Base-by-base conservation (phyloP, 2,888 invertebrate species). In the Lymantria dispar region DNA sequence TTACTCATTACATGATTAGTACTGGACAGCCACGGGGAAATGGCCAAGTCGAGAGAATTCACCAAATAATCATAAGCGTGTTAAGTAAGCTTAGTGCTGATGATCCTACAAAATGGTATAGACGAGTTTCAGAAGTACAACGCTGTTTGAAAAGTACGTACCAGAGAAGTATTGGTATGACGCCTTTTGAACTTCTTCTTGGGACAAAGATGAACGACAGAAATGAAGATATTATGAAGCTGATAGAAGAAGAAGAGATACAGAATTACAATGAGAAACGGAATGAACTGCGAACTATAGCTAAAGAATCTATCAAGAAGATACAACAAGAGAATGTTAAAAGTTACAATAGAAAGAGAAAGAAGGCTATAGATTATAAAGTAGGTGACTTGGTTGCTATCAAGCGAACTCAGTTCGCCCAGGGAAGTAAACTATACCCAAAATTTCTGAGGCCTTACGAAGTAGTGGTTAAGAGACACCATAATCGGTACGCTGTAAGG, bases 141-240 rank as follows among this genome's bases (percentile, higher is more conserved):
- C 22, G 48, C 0, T 41, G 22, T 7, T 1, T 70, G 0, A 68
- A 68, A 42, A 42, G 56, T 0, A 69, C 67, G 0, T 62, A 46
- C 13, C 62, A 66, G 45, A 38, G 66, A 43, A 62, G 60, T 10
- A 58, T 67, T 3, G 40, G 48, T 8, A 60, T 52, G 40, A 58
- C 56, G 0, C 58, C 58, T 0, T 54, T 52, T 43, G 51, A 58
- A 31, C 29, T 58, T 0, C 8, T 61, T 36, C 36, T 65, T 40
- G 68, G 66, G 13, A 41, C 38, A 2, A 59, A 58, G 30, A 64
- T 66, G 49, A 57, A 44, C 33, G 9, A 33, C 9, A 8, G 7
- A 8, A 7, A 33, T 9, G 9, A 33, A 9, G 33, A 33, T n/a
- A n/a, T n/a, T n/a, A 8, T 45, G 0, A 68, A 71, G 45, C 10